phyloP scores from a whole-genome alignment of 2,888 invertebrate genomes.

The Eupithecia dodoneata region DNA sequence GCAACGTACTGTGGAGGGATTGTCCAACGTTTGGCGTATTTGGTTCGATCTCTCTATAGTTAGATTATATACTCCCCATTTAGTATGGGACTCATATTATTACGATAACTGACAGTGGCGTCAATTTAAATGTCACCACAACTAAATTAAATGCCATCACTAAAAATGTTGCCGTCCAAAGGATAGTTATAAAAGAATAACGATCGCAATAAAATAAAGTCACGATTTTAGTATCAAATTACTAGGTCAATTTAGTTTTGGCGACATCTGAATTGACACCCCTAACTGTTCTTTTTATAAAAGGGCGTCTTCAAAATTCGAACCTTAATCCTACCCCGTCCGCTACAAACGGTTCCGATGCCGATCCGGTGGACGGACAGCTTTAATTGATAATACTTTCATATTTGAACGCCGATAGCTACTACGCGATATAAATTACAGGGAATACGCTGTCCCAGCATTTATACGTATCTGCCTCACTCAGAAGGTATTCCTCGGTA shows the following conservation, averaged over 20 bases:
- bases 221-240: not conserved
- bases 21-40: not conserved
- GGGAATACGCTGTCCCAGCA: conserved; percentile 6
- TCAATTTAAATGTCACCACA: not conserved
- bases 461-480: not conserved
- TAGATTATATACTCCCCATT: not conserved
- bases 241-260: not conserved
- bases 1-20: not conserved
- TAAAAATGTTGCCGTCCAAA: not conserved
- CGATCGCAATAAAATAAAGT: not conserved
- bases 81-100: not conserved
- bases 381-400: not conserved
- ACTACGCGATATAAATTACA: not conserved
- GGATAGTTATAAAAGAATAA: not conserved
- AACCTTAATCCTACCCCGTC: too few species aligned
- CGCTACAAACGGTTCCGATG: too few species aligned
- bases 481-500: conserved; percentile 3
- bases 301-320: too few species aligned
- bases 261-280: not conserved
- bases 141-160: not conserved
- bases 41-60: too few species aligned
- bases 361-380: too few species aligned
- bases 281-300: too few species aligned
- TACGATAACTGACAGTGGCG: not conserved
- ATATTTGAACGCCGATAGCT: not conserved